Conservation (phyloP, 2,113 vertebrate species). For the Vulpes lagopus region DNA sequence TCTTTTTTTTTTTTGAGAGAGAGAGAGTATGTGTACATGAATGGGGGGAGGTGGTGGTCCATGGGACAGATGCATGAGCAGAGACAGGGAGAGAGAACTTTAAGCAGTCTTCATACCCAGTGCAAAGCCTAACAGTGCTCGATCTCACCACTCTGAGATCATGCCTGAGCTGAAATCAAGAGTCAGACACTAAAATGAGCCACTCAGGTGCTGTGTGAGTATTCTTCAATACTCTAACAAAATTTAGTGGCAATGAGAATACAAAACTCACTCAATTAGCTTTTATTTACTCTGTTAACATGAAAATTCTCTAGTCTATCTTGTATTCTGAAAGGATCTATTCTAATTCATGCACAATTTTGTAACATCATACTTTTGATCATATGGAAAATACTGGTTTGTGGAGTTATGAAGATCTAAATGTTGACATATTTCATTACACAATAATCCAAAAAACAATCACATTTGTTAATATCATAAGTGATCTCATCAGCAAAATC, state of each 20-base stretch:
- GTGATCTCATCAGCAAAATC: background rate
- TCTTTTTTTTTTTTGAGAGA: background rate
- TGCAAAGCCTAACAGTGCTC: too few species aligned
- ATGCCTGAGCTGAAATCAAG: too few species aligned
- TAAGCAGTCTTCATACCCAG: too few species aligned
- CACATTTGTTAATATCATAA: slow-evolving; percentile 33
- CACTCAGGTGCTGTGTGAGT: too few species aligned
- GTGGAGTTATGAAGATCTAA: background rate
- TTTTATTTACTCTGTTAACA: slow-evolving; percentile 13
- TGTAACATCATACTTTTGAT: background rate
- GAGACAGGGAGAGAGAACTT: too few species aligned
- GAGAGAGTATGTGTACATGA: too few species aligned
- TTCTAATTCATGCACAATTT: background rate
- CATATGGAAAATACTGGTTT: background rate
- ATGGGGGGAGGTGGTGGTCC: too few species aligned
- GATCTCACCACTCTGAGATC: too few species aligned
- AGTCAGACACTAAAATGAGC: too few species aligned
- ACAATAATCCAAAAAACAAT: background rate
- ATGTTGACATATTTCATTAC: background rate
- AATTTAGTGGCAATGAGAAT: background rate
- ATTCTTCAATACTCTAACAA: background rate
- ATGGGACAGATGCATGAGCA: too few species aligned
- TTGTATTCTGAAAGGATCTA: background rate
- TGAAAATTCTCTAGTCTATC: background rate
- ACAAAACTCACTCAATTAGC: background rate